Base-by-base conservation (phyloP, 2,113 vertebrate genomes). In the Vulpes vulpes region DNA sequence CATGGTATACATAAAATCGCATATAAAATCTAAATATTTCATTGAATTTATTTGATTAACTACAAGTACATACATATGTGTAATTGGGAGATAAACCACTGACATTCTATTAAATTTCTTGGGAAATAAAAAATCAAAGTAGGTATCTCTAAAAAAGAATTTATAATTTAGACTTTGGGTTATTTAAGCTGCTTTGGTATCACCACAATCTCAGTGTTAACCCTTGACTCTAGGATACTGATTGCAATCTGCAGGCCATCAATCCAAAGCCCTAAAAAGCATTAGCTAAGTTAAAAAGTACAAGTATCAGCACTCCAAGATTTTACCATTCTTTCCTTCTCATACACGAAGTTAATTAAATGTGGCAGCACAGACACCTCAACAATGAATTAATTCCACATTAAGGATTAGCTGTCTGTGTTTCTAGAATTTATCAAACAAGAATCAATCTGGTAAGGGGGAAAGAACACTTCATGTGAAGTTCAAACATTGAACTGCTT, bases 391-490 rank as follows among this genome's bases (percentile, higher is more conserved):
- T 84, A 87, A 96, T 95, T 94, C 62, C 79, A 32, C 32, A 5
- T 95, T 96, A 96, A 96, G 62, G 81, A 73, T 62, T 93, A 79
- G 51, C 76, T 94, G 15, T 84, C 82, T 55, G 20, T 88, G 88
- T 86, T 81, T 93, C 65, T 22, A 76, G 81, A 94, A 85, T 95
- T 89, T 95, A 92, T 94, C 79, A 89, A 85, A 93, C 51, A 95
- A 76, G 69, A 87, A n/a, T 32, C 64, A 91, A 80, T 88, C 87
- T 74, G 35, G 20, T 55, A 85, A 95, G 80, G 8, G 69, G 16
- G 51, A 91, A 69, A 67, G 73, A 78, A 92, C 22, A 74, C 53
- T 92, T 92, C 30, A n/a, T 94, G 17, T 94, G 83, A 82, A 91
- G 59, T 81, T 91, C 79, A 57, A 87, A 89, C 57, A 95, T 38